Evolutionary conservation across 2,888 invertebrate species (phyloP), one percentile per base, ranked within the genome.

Genomic region (Drosophila dives): DNA sequence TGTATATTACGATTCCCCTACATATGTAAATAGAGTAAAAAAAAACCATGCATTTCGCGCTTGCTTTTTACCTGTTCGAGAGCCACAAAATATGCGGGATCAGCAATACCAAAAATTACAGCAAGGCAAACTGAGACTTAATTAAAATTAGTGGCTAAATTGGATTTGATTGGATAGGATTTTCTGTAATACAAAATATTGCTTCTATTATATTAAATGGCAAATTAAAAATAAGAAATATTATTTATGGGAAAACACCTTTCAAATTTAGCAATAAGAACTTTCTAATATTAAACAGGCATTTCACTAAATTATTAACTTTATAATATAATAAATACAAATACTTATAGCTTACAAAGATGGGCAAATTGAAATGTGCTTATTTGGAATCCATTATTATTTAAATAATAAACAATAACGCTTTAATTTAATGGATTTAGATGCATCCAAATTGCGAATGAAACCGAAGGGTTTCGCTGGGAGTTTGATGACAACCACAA

Each of bases 391-490:
- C 53, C 75, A 67, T 64, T 73, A 72, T 79, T 79, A 72, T 81
- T 81, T 75, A 77, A 83, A 75, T 63, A 66, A 5, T 48, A 23
- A 23, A 62, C 66, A 72, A 77, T 64, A 82, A 75, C 77, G 80
- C 77, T 85, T 83, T 59, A 72, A 54, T 72, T 72, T 73, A 81
- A 81, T 83, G 76, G 73, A 7, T 65, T 68, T 72, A 82, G 75
- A 75, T 75, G 71, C 58, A 60, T 64, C 70, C 58, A 77, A 75
- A 26, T 29, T 17, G 29, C n/a, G 40, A 40, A 78, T 70, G 40
- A 26, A 50, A 49, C 40, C 2, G 29, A 66, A 34, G 55, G 48
- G 20, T 26, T 6, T 42, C 20, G 10, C 6, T 17, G 23, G 42
- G 56, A 33, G 48, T 20, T 60, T 55, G 61, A 61, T 49, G 60